Conservation (phyloP, 2,797 vertebrate species). For the Morus bassanus region DNA sequence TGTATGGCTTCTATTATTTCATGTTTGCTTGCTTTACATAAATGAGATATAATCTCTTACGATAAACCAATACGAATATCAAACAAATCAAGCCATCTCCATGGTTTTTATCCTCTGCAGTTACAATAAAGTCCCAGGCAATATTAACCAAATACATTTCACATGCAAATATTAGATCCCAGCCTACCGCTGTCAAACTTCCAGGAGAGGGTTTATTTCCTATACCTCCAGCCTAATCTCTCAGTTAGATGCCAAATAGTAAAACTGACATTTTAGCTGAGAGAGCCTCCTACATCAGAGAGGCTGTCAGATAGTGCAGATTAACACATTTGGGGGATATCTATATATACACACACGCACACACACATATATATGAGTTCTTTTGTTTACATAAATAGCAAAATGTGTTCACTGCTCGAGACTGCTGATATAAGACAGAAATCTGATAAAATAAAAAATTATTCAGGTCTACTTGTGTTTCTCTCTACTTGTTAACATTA, state of each 20-base stretch:
- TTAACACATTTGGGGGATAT: background rate
- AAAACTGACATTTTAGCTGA: background rate
- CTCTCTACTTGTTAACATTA: background rate
- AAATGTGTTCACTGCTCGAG: background rate
- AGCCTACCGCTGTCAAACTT: background rate
- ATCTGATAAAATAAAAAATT: background rate
- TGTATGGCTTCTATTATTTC: background rate
- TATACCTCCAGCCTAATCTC: background rate
- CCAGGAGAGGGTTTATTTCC: background rate
- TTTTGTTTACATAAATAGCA: background rate
- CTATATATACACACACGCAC: background rate
- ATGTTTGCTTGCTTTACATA: slow-evolving; percentile 9
- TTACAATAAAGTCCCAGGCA: background rate
- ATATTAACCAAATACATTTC: background rate
- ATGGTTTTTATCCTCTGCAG: background rate
- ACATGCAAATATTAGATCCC: background rate
- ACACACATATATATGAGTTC: background rate
- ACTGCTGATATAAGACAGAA: background rate
- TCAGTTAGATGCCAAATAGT: background rate
- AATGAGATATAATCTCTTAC: background rate
- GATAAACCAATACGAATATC: background rate
- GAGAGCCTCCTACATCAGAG: background rate
- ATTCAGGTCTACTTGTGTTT: background rate
- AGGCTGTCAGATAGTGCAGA: background rate
- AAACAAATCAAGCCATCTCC: background rate